Evolutionary conservation across 1,140 invertebrate species (phyloP), one percentile per base, ranked within the genome.

Genomic region (Cotesia glomerata): DNA sequence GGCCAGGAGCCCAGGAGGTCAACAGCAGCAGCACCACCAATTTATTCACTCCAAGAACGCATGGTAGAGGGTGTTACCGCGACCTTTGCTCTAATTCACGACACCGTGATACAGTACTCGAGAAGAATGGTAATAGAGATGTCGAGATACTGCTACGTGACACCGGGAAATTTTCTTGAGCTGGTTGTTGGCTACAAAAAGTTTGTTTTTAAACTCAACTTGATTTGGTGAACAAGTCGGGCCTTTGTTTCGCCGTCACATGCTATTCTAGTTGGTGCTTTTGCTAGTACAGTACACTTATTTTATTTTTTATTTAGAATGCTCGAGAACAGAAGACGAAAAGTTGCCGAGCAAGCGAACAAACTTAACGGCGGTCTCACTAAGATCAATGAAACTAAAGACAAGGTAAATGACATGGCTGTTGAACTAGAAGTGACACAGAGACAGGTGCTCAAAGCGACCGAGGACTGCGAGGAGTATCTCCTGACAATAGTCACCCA

Each of bases 91-190:
- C 85, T 91, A 36, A 93, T 96, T 79, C 95, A 96, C 78, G 91
- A 90, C 35, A 93, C 92, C 0, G 95, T 95, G 32, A 88, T 89
- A 1, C 88, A 90, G 74, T 92, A 89, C 81, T 94, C 92, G 0
- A 84, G 84, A 54, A 88, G 87, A 78, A 95, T 96, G 94, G 86
- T 90, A 58, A 74, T 82, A 1, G 93, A 95, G 86, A 91, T 95
- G 85, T 92, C 93, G 75, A 84, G 94, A n/a, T 90, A 92, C 78
- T 95, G 94, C 84, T 95, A 96, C 82, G 94, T 95, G 35, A 96
- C 94, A 1, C 94, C 94, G 0, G 93, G 91, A 13, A 95, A 95
- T 86, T 96, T 94, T 80, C 86, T 96, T 35, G 93, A 95, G 79
- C 88, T 96, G 2, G 94, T 95, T 8, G 87, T 90, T 0, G 93